Conservation (phyloP, 2,888 invertebrate species). For the Oscheius onirici region DNA sequence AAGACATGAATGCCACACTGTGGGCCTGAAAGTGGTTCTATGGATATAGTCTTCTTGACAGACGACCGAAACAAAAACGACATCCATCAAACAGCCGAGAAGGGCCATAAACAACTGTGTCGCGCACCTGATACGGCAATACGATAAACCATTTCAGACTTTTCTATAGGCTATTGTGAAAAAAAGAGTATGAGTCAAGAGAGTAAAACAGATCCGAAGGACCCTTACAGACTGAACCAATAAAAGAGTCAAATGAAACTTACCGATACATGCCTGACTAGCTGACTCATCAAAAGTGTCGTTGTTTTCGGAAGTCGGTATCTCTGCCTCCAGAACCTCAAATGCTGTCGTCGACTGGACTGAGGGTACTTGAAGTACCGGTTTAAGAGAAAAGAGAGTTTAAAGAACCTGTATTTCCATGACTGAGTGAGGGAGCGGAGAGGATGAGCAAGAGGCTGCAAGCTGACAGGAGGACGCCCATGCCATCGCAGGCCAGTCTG, state of each 20-base stretch:
- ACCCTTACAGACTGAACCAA: too few species aligned
- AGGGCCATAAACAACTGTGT: not conserved
- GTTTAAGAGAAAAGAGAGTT: not conserved
- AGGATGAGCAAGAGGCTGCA: constrained; percentile 10
- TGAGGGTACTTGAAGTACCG: not conserved
- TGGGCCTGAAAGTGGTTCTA: not conserved
- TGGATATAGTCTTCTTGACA: not conserved
- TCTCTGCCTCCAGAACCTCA: constrained; percentile 1
- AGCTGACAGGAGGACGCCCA: constrained; percentile 16
- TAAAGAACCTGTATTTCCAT: constrained; percentile 7
- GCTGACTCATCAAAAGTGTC: not conserved
- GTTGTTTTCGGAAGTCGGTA: not conserved
- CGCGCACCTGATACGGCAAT: not conserved
- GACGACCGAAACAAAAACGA: not conserved
- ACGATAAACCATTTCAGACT: too few species aligned
- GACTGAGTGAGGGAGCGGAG: not conserved
- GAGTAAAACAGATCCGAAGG: too few species aligned
- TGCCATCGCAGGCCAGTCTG: constrained; percentile 27
- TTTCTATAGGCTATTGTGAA: too few species aligned
- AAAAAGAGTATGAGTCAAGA: too few species aligned
- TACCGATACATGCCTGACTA: not conserved
- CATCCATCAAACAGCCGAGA: constrained; percentile 1
- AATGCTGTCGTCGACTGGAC: not conserved
- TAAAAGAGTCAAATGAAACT: not conserved
- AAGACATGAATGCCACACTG: constrained; percentile 30